Base-by-base conservation (phyloP, 1,140 invertebrate species). In the Tyrophagus putrescentiae region DNA sequence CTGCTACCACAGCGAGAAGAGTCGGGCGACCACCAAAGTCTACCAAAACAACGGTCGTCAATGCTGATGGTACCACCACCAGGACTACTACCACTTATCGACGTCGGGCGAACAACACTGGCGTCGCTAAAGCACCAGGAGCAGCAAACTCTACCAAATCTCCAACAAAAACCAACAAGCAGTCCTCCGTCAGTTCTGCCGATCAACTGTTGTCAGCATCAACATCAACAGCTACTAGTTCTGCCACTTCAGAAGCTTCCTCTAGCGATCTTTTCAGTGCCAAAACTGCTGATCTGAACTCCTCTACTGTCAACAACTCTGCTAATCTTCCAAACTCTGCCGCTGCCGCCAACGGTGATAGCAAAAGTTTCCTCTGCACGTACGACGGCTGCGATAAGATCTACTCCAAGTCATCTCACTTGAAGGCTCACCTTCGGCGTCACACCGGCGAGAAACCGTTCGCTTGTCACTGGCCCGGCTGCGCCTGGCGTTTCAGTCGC, bases 361-460 rank as follows among this genome's bases (percentile, higher is more conserved):
- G n/a, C n/a, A 78, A 78, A 60, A 78, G 79, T 41, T 82, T 81
- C 67, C 76, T 76, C 21, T 83, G 82, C 65, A 77, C 77, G 1
- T 81, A 82, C 65, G 70, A 72, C 3, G 73, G 73, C 13, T 81
- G 79, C 66, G 72, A 72, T 4, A 82, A 82, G 66, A 76, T 80
- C 0, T 96, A 97, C 67, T 87, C 88, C 57, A 97, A 97, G 72
- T 83, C 85, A 18, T 92, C 88, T 7, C 91, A 96, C 71, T 76
- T 96, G 23, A 92, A 94, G 68, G 90, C 92, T 1, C 93, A 97
- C 70, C 71, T 94, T 50, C 76, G 92, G 1, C 78, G 92, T 11
- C 92, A 96, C 72, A 87, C 90, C 1, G 63, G 63, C 16, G 63
- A 64, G 33, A 64, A 64, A 69, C 92, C 92, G 0, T 97, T 95